Conservation (phyloP, 2,888 invertebrate genomes). For the Vannuccia rotundouncinata region DNA sequence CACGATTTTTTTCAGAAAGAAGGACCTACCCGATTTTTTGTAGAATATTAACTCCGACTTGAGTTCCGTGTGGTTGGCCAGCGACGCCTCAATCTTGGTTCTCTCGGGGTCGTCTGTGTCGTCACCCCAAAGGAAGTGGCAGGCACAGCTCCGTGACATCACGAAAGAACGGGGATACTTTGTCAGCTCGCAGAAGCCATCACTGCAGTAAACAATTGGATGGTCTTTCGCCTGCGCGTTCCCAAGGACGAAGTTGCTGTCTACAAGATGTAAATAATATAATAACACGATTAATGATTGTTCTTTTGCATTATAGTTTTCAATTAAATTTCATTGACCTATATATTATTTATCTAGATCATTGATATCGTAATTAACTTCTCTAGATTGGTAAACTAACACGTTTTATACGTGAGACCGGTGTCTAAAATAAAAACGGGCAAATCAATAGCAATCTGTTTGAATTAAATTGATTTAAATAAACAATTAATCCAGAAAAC, state of each 20-base stretch:
- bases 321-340: too few relatives aligned
- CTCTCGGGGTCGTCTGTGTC: conserved; percentile 83
- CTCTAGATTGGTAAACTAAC: too few relatives aligned
- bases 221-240: conserved; percentile 81
- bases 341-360: too few relatives aligned
- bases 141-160: conserved; percentile 92
- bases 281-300: too few relatives aligned
- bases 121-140: conserved; percentile 83
- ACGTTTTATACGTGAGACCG: too few relatives aligned
- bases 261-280: conserved; percentile 62
- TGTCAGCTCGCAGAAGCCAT: conserved; percentile 90
- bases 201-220: conserved; percentile 92
- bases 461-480: too few relatives aligned
- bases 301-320: too few relatives aligned
- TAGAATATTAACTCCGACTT: conserved; percentile 89
- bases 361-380: too few relatives aligned
- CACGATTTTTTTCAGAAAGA: not conserved
- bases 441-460: too few relatives aligned
- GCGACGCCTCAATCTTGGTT: conserved; percentile 76
- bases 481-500: too few relatives aligned
- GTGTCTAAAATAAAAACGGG: too few relatives aligned
- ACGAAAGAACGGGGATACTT: conserved; percentile 86
- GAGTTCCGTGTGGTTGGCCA: conserved; percentile 81
- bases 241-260: conserved; percentile 90
- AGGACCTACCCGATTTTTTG: conserved; percentile 77